Evolutionary conservation across 2,797 vertebrate species (phyloP).

Genomic region (Hyperoplus lanceolatus): DNA sequence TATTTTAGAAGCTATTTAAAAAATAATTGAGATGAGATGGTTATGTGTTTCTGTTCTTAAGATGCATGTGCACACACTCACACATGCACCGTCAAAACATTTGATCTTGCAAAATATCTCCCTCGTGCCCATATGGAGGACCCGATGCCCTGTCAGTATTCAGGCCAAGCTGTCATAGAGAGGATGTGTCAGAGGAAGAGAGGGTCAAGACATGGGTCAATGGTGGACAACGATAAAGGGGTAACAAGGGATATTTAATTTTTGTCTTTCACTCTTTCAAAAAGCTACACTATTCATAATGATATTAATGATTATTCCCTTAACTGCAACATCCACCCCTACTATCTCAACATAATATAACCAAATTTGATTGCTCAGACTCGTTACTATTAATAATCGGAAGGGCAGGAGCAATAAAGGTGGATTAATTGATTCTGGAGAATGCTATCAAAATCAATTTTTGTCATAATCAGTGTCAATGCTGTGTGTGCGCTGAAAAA

Average conservation of each 20-base stretch:
- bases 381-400: neutral
- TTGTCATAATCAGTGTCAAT: no score
- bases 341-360: neutral
- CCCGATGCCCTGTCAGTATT: constrained; percentile 34
- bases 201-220: neutral
- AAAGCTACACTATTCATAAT: neutral
- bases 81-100: constrained; percentile 21
- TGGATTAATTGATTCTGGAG: no score
- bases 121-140: constrained; percentile 9
- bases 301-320: neutral
- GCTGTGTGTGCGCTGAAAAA: no score
- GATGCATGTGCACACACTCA: neutral
- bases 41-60: constrained; percentile 4
- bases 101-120: constrained; percentile 19
- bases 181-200: constrained; percentile 14
- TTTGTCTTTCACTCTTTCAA: neutral
- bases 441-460: no score
- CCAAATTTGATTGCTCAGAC: neutral
- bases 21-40: constrained; percentile 1
- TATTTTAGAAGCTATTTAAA: neutral
- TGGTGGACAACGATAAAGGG: neutral
- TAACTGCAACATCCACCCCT: neutral
- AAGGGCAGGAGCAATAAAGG: no score
- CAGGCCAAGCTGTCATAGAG: constrained; percentile 12
- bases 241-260: neutral